Evolutionary conservation across 2,797 vertebrate genomes (phyloP).

Genomic region (Luscinia megarhynchos): DNA sequence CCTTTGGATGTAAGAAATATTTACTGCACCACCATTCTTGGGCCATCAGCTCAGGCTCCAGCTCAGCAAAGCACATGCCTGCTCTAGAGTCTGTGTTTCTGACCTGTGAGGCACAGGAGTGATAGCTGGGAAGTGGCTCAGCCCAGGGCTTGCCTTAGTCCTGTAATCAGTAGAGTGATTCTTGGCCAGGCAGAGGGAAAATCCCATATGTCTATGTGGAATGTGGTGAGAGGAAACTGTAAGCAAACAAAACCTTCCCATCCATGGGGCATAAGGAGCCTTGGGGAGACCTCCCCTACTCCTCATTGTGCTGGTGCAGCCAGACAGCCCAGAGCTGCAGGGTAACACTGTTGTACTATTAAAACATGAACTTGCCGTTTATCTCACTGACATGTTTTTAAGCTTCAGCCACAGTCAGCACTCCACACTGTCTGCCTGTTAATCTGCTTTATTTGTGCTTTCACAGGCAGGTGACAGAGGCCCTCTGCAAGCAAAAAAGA

Average conservation of each 20-base stretch:
- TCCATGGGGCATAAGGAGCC: accelerated
- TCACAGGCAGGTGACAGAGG: neutral
- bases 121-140: neutral
- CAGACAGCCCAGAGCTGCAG: neutral
- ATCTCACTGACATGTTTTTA: neutral
- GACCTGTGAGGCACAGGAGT: accelerated
- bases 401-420: neutral
- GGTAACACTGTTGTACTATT: neutral
- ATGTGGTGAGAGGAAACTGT: constrained; percentile 3
- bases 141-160: neutral
- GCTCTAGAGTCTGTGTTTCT: neutral
- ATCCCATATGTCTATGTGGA: neutral
- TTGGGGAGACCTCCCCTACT: neutral
- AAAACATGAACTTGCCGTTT: neutral
- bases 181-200: neutral
- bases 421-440: neutral
- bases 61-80: neutral
- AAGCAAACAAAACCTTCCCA: neutral
- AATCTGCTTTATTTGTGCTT: neutral
- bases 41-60: neutral
- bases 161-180: neutral
- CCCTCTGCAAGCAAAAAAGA: neutral
- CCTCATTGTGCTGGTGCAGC: accelerated
- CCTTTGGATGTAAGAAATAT: neutral
- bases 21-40: neutral